Percentiles rank a stretch among this genome's conserved stretches.
Evolutionary conservation across 1,140 invertebrate genomes (phyloP).

Genomic region (Dinoponera quadriceps): DNA sequence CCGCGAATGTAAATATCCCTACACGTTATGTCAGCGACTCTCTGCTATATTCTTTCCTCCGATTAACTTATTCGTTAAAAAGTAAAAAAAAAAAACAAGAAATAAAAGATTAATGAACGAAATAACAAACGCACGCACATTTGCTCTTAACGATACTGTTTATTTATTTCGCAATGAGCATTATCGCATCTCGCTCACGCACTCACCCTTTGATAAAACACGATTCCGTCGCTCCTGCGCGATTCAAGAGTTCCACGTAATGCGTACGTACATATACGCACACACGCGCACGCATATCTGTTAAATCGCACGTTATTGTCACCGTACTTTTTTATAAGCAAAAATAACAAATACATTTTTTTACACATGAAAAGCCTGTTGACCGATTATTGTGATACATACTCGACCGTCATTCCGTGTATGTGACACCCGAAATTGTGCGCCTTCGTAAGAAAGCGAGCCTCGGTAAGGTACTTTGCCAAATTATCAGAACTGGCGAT

Average conservation of each 20-base stretch:
- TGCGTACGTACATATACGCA: not conserved
- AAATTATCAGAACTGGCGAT: slow-evolving; percentile 44
- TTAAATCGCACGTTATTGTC: not conserved
- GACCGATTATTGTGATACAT: not conserved
- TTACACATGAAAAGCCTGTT: too few relatives aligned
- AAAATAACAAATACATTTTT: slow-evolving; percentile 1
- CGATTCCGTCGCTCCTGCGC: not conserved
- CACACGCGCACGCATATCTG: too few relatives aligned
- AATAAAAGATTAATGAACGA: too few relatives aligned
- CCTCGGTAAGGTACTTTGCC: slow-evolving; percentile 27
- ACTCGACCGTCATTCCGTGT: not conserved
- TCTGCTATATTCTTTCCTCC: too few relatives aligned
- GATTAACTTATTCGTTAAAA: too few relatives aligned
- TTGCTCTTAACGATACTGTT: slow-evolving; percentile 18
- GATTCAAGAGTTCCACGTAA: not conserved
- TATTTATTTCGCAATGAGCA: slow-evolving; percentile 9
- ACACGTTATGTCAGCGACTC: too few relatives aligned
- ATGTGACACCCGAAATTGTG: slow-evolving; percentile 12
- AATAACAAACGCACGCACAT: not conserved
- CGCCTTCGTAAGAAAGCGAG: not conserved
- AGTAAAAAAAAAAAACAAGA: too few relatives aligned
- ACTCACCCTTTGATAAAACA: not conserved
- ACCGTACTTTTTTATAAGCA: slow-evolving; percentile 8
- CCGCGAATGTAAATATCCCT: too few relatives aligned
- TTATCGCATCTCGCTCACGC: not conserved